A percentile compares a stretch with the other conserved stretches of the same genome.
phyloP scores from a whole-genome alignment of 2,797 vertebrate genomes.

The Rhinichthys osculus region DNA sequence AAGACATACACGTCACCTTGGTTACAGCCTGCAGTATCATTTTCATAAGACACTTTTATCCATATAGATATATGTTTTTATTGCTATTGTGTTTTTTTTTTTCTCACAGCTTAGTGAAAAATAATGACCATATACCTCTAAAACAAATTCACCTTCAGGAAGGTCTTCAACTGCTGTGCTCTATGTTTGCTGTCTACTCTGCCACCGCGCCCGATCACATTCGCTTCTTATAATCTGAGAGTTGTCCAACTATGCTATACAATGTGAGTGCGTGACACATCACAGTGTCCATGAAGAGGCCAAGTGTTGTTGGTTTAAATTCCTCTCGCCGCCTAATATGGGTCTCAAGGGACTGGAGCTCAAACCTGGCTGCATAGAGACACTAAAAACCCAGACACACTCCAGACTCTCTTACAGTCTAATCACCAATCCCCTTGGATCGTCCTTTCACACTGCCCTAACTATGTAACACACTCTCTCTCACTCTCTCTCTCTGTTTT shows the following conservation, averaged over 20 bases:
- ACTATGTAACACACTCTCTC: constrained; percentile 47
- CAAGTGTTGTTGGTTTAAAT: constrained; percentile 34
- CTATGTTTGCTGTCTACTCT: neutral
- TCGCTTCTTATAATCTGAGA: neutral
- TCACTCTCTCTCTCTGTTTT: neutral
- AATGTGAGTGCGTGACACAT: constrained; percentile 29
- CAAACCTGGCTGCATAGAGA: constrained; percentile 24
- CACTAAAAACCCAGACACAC: constrained; percentile 37
- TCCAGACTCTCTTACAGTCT: constrained; percentile 53
- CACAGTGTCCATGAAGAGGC: constrained; percentile 31
- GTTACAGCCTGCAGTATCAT: constrained; percentile 41
- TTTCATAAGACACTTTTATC: constrained; percentile 31
- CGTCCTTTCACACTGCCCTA: constrained; percentile 61
- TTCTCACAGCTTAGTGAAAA: neutral
- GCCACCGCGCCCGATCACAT: neutral
- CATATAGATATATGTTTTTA: constrained; percentile 44
- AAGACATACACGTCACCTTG: constrained; percentile 40
- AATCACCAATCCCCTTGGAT: constrained; percentile 59
- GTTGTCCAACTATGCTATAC: neutral
- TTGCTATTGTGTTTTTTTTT: constrained; percentile 26
- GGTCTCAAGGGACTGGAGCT: constrained; percentile 26
- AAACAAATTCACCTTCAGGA: constrained; percentile 1
- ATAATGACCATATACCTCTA: neutral
- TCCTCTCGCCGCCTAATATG: constrained; percentile 17
- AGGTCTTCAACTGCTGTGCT: neutral